Percentiles rank a stretch among this genome's conserved stretches.
These are phyloP conservation scores for Lomographa bimaculata DNA, from an alignment of 2,888 invertebrate genomes.

Conservation along the genomic window DNA sequence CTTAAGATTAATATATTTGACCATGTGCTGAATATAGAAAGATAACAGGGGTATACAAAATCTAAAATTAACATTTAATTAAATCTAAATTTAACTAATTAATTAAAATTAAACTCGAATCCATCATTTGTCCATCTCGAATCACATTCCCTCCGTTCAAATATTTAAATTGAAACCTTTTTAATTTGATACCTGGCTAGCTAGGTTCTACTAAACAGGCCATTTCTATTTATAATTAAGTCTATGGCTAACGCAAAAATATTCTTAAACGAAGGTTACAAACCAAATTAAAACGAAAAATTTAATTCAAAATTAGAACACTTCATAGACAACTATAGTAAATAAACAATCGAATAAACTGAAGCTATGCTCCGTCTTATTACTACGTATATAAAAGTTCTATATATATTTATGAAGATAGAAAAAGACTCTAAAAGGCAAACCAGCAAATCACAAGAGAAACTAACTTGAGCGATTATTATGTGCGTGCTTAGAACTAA, in stretches of 20 bases:
- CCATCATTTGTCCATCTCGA: conserved; percentile 1
- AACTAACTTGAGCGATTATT: conserved; percentile 65
- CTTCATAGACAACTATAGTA: conserved; percentile 34
- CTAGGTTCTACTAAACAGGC: conserved; percentile 18
- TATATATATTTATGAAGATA: conserved; percentile 51
- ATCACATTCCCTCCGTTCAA: conserved; percentile 6
- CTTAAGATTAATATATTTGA: too few relatives aligned
- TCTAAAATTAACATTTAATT: too few relatives aligned
- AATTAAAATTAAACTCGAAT: too few relatives aligned
- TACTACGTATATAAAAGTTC: conserved; percentile 60
- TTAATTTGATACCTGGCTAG: conserved; percentile 24
- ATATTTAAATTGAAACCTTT: conserved; percentile 21
- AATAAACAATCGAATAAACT: conserved; percentile 48
- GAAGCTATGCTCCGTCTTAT: conserved; percentile 72
- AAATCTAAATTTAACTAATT: too few relatives aligned
- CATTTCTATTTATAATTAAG: conserved; percentile 6
- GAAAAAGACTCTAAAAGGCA: conserved; percentile 70
- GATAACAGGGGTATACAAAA: too few relatives aligned
- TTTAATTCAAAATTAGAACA: conserved; percentile 25
- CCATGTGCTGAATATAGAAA: too few relatives aligned
- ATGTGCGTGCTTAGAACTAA: conserved; percentile 65
- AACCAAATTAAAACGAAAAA: too few relatives aligned
- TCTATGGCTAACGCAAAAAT: conserved; percentile 10
- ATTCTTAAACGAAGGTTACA: neutral
- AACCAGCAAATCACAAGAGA: conserved; percentile 76